These are phyloP conservation scores for Emydura subglobosa DNA, from an alignment of 2,113 vertebrate genomes.

Conservation along the genomic window DNA sequence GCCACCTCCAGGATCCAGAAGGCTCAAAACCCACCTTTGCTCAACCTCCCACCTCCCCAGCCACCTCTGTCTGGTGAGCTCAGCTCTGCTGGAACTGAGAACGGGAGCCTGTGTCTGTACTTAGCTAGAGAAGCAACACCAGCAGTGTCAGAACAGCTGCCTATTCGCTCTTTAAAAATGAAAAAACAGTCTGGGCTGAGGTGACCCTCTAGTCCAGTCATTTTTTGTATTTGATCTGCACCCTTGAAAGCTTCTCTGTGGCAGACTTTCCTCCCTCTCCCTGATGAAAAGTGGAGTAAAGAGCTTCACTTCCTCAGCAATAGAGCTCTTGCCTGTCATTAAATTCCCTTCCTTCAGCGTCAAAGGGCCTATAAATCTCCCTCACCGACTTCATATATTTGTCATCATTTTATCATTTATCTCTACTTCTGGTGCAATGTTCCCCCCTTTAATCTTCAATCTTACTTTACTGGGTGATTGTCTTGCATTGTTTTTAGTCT, in stretches of 20 bases:
- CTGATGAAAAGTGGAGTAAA: not conserved
- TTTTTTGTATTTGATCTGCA: not conserved
- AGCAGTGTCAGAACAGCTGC: not conserved
- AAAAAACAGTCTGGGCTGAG: not conserved
- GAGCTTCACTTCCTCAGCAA: not conserved
- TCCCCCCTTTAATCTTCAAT: not conserved
- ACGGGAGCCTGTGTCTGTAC: not conserved
- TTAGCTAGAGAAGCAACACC: not conserved
- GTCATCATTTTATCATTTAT: slow-evolving; percentile 1
- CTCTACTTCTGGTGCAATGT: not conserved
- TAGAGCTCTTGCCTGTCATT: not conserved
- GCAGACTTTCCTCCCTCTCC: not conserved
- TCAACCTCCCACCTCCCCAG: not conserved
- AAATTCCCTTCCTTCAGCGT: not conserved
- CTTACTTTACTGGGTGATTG: not conserved
- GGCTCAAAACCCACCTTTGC: too few relatives aligned
- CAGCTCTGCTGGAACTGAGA: not conserved
- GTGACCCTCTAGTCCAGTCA: not conserved
- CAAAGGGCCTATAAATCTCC: not conserved
- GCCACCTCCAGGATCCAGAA: not conserved
- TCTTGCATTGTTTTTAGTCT: slow-evolving; percentile 11
- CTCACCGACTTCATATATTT: not conserved
- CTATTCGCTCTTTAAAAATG: not conserved
- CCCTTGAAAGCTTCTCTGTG: not conserved
- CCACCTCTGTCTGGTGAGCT: not conserved